phyloP scores from a whole-genome alignment of 1,140 invertebrate species.

The Drosophila mayri region DNA sequence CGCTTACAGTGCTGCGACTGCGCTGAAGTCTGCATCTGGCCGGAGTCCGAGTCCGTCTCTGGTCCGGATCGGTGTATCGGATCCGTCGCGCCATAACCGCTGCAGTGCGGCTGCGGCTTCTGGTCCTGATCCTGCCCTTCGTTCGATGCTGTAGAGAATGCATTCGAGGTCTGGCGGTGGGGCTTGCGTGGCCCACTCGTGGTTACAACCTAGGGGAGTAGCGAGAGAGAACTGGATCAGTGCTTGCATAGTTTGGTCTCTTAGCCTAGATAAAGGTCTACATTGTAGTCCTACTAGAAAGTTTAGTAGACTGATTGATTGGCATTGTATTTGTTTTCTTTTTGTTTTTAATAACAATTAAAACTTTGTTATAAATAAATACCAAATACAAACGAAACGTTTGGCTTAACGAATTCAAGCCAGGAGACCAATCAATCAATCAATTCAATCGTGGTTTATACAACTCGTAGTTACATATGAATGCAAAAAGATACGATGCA shows the following conservation, averaged over 20 bases:
- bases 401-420: not conserved
- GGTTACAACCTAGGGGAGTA: conserved; percentile 89
- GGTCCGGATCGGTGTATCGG: conserved; percentile 11
- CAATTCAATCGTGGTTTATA: conserved; percentile 44
- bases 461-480: conserved; percentile 32
- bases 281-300: conserved; percentile 27
- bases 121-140: conserved; percentile 68
- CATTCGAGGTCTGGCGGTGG: conserved; percentile 86
- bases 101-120: conserved; percentile 4
- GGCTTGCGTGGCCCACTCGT: conserved; percentile 90
- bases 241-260: not conserved
- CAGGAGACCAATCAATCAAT: conserved; percentile 18
- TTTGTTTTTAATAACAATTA: not conserved
- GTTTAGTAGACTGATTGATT: conserved; percentile 22
- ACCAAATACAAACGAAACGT: not conserved
- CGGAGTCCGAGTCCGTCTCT: conserved; percentile 15
- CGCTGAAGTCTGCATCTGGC: not conserved
- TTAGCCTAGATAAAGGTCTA: conserved; percentile 15
- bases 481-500: conserved; percentile 43
- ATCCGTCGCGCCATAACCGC: not conserved
- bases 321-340: not conserved
- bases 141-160: conserved; percentile 74
- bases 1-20: conserved; percentile 38
- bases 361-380: too few relatives aligned
- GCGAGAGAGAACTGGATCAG: conserved; percentile 10